Evolutionary conservation across 2,113 vertebrate genomes (phyloP).

Genomic region (Podocnemis expansa): DNA sequence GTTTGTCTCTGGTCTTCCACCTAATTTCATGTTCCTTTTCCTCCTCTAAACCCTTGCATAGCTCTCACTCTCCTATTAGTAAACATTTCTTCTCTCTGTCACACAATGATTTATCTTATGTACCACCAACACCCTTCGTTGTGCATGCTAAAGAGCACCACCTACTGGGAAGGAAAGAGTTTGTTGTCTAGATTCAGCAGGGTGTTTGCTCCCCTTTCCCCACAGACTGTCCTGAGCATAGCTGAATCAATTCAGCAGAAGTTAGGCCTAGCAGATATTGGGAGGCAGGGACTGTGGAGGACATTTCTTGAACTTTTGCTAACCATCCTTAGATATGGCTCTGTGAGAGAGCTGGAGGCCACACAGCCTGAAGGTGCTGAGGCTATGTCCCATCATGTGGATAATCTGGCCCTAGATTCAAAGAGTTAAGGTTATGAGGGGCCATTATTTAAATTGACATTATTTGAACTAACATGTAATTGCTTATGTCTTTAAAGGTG

Average conservation of each 20-base stretch:
- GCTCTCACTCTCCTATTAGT: not conserved
- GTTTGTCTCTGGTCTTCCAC: not conserved
- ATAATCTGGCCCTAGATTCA: not conserved
- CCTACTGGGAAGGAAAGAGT: not conserved
- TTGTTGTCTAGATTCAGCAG: not conserved
- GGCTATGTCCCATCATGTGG: not conserved
- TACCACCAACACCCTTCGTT: not conserved
- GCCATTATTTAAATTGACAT: not conserved
- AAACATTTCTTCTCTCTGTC: not conserved
- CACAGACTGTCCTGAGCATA: not conserved
- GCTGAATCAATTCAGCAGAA: not conserved
- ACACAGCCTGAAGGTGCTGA: not conserved
- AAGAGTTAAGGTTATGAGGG: not conserved
- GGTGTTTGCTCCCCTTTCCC: accelerated
- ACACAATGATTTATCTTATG: not conserved
- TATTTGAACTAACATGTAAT: conserved; percentile 20
- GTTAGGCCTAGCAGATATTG: not conserved
- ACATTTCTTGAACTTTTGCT: not conserved
- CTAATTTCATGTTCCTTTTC: not conserved
- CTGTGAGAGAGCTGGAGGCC: not conserved
- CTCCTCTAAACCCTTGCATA: not conserved
- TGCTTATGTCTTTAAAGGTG: conserved; percentile 81
- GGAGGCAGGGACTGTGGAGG: not conserved
- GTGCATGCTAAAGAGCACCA: not conserved
- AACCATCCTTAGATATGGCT: not conserved